Percentiles rank a stretch among this genome's conserved stretches.
Evolutionary conservation across 2,888 invertebrate genomes (phyloP).

Genomic region (Machimus atricapillus): DNA sequence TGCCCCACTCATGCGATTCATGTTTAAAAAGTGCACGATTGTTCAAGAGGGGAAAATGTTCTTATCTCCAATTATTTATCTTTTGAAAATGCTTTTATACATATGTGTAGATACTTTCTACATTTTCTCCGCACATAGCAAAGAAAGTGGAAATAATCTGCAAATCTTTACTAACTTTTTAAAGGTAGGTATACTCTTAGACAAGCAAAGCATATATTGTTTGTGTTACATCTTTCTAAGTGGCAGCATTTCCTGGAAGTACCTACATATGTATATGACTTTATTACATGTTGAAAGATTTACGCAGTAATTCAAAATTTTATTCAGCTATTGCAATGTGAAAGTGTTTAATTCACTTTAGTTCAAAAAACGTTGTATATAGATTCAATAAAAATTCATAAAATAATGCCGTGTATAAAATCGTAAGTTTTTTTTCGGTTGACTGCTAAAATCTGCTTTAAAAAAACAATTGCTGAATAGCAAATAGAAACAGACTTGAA

Average conservation of each 20-base stretch:
- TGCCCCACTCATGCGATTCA: neutral
- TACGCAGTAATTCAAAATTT: neutral
- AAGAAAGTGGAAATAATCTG: neutral
- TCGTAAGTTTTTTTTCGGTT: too few relatives aligned
- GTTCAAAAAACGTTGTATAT: neutral
- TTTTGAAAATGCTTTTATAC: neutral
- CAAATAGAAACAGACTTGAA: neutral
- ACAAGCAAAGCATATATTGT: neutral
- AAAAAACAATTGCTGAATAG: too few relatives aligned
- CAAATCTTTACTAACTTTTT: neutral
- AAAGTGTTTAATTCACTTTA: neutral
- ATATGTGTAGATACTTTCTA: neutral
- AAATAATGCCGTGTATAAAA: too few relatives aligned
- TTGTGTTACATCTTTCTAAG: neutral
- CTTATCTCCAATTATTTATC: neutral
- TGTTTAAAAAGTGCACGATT: neutral
- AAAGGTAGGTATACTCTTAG: neutral
- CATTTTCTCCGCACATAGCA: neutral
- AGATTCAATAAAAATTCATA: too few relatives aligned
- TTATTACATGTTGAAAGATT: neutral
- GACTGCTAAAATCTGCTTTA: too few relatives aligned
- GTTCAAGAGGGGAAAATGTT: neutral
- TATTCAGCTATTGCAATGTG: neutral
- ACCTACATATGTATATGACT: neutral
- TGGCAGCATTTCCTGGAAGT: neutral